Base-by-base conservation (phyloP, 2,888 invertebrate species). In the Agrotis ipsilon region DNA sequence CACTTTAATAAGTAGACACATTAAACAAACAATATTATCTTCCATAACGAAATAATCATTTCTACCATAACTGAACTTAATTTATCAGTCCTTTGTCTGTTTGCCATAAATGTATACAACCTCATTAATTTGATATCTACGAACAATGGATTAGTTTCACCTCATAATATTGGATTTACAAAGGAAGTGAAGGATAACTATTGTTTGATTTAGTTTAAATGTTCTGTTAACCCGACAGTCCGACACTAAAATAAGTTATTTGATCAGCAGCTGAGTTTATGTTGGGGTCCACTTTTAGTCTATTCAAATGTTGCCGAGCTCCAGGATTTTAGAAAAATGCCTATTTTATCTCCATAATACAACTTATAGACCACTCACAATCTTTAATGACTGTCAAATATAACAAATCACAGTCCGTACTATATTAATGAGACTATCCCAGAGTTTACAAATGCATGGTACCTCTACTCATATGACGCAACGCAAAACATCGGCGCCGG, bases 401-500 rank as follows among this genome's bases (percentile, higher is more conserved):
- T 7, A 32, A 32, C 32, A 32, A 32, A 32, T 32, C 7, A 32
- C 32, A 7, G 7, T 32, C 7, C 32, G 7, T 39, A 48, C 27
- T 13, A 14, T 9, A 18, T 43, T 14, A 43, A n/a, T 9, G 11
- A 3, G 13, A 21, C 13, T 48, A 6, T 52, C 54, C 45, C 14
- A 1, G 7, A 67, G 65, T 24, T 2, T 19, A 0, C 24, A 2
- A 70, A 24, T 27, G 21, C 51, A 72, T 73, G 58, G 72, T 52
- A 57, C n/a, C 54, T 58, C 52, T 76, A 75, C 58, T 61, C 21
- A 14, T 18, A 59, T 84, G 85, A 84, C 75, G 84, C 64, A 85
- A 85, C 64, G 39, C 60, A 32, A 48, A 67, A 45, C 68, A 63
- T 49, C 80, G 81, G 85, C 84, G 85, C 85, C 81, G 52, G 84